Evolutionary conservation across 2,797 vertebrate genomes (phyloP).

Genomic region (Aotus griseimembra): DNA sequence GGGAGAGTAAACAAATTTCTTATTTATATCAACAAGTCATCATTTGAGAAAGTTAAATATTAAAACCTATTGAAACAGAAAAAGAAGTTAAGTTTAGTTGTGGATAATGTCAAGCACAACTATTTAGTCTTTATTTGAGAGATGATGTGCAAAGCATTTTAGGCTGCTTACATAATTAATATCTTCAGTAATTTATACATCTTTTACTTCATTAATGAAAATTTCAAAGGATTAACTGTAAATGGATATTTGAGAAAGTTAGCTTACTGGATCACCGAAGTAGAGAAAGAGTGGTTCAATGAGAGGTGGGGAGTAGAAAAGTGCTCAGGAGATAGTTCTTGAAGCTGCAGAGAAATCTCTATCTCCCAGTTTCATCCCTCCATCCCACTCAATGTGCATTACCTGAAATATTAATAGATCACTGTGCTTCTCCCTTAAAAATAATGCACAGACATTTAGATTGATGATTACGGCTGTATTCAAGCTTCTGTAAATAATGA

Average conservation of each 20-base stretch:
- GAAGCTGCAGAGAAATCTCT: constrained; percentile 33
- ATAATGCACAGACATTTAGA: constrained; percentile 66
- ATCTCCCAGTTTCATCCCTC: constrained; percentile 14
- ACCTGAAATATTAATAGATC: constrained; percentile 38
- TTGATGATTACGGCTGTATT: constrained; percentile 55
- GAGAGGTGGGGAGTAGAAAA: neutral
- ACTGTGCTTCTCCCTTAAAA: constrained; percentile 57
- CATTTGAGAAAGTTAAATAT: constrained; percentile 63
- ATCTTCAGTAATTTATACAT: neutral
- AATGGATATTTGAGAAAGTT: constrained; percentile 28
- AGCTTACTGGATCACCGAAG: neutral
- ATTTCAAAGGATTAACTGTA: neutral
- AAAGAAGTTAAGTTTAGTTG: constrained; percentile 25
- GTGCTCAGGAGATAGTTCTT: neutral
- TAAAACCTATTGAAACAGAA: constrained; percentile 49
- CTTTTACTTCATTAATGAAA: constrained; percentile 45
- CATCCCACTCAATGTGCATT: neutral
- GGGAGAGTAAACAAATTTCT: constrained; percentile 55
- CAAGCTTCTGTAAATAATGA: constrained; percentile 74
- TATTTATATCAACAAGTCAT: constrained; percentile 62
- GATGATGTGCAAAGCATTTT: constrained; percentile 51
- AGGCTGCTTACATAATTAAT: constrained; percentile 22
- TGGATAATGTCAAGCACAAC: neutral
- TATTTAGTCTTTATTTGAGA: constrained; percentile 15
- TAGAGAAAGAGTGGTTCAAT: neutral